Evolutionary conservation across 2,797 vertebrate species (phyloP).

Genomic region (Ctenopoma multispine): DNA sequence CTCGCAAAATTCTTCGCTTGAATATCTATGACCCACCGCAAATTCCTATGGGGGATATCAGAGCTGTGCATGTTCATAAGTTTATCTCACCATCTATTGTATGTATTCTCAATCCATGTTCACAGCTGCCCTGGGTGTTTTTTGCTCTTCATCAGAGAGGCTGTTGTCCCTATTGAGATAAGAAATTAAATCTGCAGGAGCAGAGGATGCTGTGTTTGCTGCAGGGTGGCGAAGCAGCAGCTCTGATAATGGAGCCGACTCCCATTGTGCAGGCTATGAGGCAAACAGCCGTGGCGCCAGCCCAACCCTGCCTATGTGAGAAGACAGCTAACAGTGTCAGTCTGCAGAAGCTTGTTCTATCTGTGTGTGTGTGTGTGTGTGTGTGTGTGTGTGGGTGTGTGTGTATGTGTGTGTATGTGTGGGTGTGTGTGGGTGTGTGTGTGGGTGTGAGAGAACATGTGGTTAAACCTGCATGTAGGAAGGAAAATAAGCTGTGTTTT

Average conservation of each 20-base stretch:
- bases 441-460: constrained; percentile 43
- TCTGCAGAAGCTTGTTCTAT: constrained; percentile 38
- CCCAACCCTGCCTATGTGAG: constrained; percentile 74
- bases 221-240: constrained; percentile 77
- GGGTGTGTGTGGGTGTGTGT: constrained; percentile 8
- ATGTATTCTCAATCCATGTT: constrained; percentile 63
- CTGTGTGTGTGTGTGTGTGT: constrained; percentile 11
- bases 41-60: constrained; percentile 48
- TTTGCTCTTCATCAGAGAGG: constrained; percentile 70
- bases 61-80: constrained; percentile 18
- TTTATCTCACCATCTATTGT: constrained; percentile 66
- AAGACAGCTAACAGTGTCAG: constrained; percentile 70
- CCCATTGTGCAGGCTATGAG: constrained; percentile 80
- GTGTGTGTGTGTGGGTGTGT: constrained; percentile 7
- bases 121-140: constrained; percentile 67
- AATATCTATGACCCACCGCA: constrained; percentile 40
- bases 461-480: constrained; percentile 59
- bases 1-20: constrained; percentile 47
- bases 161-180: constrained; percentile 78
- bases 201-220: constrained; percentile 79
- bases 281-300: constrained; percentile 78
- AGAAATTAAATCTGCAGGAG: constrained; percentile 82
- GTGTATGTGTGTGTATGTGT: not conserved
- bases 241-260: constrained; percentile 81
- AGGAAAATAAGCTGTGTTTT: constrained; percentile 30